Evolutionary conservation across 2,797 vertebrate genomes (phyloP).

Genomic region (Coluber constrictor): DNA sequence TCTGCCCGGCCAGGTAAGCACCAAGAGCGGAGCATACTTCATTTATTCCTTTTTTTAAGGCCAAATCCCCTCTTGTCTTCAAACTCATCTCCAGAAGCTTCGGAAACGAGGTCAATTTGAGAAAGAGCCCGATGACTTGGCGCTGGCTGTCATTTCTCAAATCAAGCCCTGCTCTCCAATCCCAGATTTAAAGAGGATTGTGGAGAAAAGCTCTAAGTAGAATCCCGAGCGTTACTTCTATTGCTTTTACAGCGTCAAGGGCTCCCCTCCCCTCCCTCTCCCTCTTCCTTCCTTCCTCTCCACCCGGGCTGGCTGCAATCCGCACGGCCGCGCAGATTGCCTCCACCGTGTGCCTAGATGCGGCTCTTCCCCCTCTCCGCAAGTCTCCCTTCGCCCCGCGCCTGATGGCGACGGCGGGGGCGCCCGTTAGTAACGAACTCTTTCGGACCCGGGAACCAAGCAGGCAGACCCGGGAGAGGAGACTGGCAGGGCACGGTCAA

Average conservation of each 20-base stretch:
- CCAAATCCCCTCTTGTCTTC: background rate
- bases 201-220: constrained; percentile 16
- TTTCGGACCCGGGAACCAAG: background rate
- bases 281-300: background rate
- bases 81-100: background rate
- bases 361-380: background rate
- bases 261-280: background rate
- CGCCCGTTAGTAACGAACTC: background rate
- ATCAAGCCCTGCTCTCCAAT: background rate
- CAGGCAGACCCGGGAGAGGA: no score
- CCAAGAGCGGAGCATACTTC: background rate
- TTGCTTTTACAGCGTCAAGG: background rate
- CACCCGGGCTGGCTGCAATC: background rate
- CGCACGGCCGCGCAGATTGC: constrained; percentile 9
- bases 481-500: background rate
- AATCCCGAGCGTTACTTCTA: background rate
- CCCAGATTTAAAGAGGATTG: background rate
- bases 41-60: background rate
- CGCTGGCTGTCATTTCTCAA: background rate
- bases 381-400: background rate
- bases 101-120: background rate
- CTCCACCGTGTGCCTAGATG: constrained; percentile 28
- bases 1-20: background rate
- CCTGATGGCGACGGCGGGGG: background rate
- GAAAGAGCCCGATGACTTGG: background rate